Evolutionary conservation across 2,113 vertebrate species (phyloP).

Genomic region (Ictidomys tridecemlineatus): DNA sequence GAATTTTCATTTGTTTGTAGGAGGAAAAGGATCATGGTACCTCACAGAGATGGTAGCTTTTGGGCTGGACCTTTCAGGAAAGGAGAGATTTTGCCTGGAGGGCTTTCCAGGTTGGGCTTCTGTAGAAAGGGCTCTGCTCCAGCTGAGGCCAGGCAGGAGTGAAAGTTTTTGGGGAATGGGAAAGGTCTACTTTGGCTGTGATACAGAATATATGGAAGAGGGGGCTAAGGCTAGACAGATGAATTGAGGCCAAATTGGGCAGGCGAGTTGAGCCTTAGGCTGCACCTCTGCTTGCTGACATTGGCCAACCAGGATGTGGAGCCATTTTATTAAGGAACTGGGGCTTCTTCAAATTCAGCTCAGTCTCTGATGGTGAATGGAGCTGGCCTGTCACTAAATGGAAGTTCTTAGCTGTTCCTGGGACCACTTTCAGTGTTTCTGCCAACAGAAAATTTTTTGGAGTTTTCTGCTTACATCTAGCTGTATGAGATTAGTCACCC

Average conservation of each 20-base stretch:
- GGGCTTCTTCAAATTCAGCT: background rate
- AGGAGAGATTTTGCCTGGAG: background rate
- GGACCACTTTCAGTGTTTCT: background rate
- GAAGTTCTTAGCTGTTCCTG: background rate
- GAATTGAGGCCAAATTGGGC: background rate
- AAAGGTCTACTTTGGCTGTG: background rate
- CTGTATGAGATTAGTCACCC: background rate
- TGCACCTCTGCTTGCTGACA: background rate
- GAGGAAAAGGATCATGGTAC: background rate
- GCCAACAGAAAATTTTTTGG: background rate
- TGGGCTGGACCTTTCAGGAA: background rate
- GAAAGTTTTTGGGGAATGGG: background rate
- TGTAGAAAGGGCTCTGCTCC: background rate
- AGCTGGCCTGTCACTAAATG: background rate
- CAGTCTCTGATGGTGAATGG: background rate
- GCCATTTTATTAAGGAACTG: background rate
- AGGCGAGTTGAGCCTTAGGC: background rate
- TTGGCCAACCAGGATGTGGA: background rate
- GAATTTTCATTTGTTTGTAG: background rate
- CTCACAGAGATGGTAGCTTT: background rate
- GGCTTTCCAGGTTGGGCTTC: background rate
- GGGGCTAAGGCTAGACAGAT: background rate
- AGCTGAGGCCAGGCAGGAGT: background rate
- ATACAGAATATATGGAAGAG: background rate
- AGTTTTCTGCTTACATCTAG: slow-evolving; percentile 27